Evolutionary conservation across 2,888 invertebrate genomes (phyloP), one percentile per base, ranked within the genome.

Genomic region (Latheticus oryzae): DNA sequence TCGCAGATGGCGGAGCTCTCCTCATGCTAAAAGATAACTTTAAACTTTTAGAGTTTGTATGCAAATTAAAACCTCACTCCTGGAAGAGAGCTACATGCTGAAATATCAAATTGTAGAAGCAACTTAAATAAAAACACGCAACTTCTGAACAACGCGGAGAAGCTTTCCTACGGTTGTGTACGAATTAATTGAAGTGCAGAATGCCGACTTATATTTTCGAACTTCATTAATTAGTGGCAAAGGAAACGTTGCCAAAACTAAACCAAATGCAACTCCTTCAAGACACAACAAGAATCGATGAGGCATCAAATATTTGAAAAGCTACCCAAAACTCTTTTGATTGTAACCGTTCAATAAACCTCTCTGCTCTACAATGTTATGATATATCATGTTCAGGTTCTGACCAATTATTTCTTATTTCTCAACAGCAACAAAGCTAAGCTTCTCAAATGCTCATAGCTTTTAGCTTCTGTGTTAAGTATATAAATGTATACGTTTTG

Each of bases 1-100:
- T 73, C 69, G 66, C 74, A 70, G 73, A 73, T 73, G 73, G 63
- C 62, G 65, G 42, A 58, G 61, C 63, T 55, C 54, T 33, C 33
- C 52, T 60, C 60, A 61, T 61, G 61, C 65, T 35, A 12, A 37
- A 63, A 67, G 67, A 69, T 66, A 68, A 67, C 70, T 66, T 66
- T 60, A 67, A 74, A 73, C 70, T 73, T 74, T 73, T 67, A 61
- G 68, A 70, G 70, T 76, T 73, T 73, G 68, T 72, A 76, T 76
- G 76, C 71, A 76, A 77, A 76, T 74, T 69, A 69, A 74, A 73
- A 69, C 74, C 73, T 69, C 72, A 66, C 57, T 61, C 60, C 58
- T 24, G 15, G 15, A 17, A 32, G 19, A n/a, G n/a, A 21, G 62
- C 63, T 63, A 65, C 68, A 63, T 65, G 65, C 65, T 64, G 67